Conservation (phyloP, 2,797 vertebrate species). For the Lophotriccus pileatus region DNA sequence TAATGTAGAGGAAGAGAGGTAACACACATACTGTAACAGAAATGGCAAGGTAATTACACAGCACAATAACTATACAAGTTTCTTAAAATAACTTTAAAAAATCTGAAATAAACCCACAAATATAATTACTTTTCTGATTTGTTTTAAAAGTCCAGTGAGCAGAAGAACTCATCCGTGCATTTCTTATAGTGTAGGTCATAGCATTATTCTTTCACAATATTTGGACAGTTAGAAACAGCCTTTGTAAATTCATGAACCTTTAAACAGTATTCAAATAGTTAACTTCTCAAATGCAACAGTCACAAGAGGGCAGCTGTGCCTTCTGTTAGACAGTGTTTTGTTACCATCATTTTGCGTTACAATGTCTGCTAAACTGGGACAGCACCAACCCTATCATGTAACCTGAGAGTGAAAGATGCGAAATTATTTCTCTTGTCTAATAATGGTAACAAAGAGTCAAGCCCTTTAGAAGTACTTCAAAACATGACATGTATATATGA, state of each 20-base stretch:
- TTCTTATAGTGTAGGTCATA: not conserved
- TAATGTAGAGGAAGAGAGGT: not conserved
- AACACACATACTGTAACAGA: not conserved
- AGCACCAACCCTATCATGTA: not conserved
- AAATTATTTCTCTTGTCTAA: not conserved
- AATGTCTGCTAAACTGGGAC: not conserved
- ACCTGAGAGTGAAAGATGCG: not conserved
- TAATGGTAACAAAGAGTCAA: not conserved
- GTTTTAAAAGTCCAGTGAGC: not conserved
- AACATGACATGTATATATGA: not conserved
- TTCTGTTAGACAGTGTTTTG: not conserved
- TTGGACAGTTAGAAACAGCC: not conserved
- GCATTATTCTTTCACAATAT: not conserved
- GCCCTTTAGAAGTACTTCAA: not conserved
- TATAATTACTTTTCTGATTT: not conserved
- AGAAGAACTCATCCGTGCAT: not conserved
- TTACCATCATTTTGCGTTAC: not conserved
- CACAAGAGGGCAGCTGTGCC: not conserved
- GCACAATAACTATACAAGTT: not conserved
- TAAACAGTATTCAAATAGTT: not conserved
- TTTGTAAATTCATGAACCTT: not conserved
- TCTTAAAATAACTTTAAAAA: not conserved
- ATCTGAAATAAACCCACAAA: not conserved
- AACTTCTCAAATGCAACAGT: not conserved
- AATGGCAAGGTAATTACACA: not conserved